Conservation (phyloP, 2,888 invertebrate genomes). For the Acronicta alni region DNA sequence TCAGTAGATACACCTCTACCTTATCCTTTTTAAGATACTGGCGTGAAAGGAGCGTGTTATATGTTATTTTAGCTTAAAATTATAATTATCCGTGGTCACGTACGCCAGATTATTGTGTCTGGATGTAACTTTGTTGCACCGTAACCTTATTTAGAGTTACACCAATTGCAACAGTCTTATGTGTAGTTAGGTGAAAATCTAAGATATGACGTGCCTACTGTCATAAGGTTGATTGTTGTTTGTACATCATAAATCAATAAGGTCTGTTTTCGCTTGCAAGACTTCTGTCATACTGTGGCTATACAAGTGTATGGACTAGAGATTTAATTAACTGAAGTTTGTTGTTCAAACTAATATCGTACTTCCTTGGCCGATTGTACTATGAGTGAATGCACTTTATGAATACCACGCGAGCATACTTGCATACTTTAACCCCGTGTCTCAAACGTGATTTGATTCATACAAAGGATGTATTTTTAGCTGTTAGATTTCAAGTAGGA, state of each 20-base stretch:
- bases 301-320: background rate
- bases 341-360: background rate
- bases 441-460: constrained; percentile 23
- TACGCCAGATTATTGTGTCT: constrained; percentile 1
- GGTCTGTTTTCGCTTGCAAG: no score
- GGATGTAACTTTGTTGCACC: constrained; percentile 26
- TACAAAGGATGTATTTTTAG: constrained; percentile 23
- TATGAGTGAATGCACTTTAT: constrained; percentile 17
- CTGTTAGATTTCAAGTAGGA: constrained; percentile 13
- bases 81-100: constrained; percentile 1
- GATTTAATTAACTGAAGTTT: background rate
- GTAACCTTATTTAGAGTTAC: constrained; percentile 3
- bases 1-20: no score
- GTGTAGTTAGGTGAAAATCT: background rate
- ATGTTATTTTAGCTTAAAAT: background rate
- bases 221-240: background rate
- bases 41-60: background rate
- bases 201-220: background rate
- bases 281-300: no score
- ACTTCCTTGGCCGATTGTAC: no score
- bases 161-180: background rate
- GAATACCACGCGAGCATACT: constrained; percentile 11
- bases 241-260: no score
- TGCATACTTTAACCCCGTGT: constrained; percentile 13
- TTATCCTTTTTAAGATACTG: no score